Base-by-base conservation (phyloP, 2,888 invertebrate species). In the Ecliptopera silaceata region DNA sequence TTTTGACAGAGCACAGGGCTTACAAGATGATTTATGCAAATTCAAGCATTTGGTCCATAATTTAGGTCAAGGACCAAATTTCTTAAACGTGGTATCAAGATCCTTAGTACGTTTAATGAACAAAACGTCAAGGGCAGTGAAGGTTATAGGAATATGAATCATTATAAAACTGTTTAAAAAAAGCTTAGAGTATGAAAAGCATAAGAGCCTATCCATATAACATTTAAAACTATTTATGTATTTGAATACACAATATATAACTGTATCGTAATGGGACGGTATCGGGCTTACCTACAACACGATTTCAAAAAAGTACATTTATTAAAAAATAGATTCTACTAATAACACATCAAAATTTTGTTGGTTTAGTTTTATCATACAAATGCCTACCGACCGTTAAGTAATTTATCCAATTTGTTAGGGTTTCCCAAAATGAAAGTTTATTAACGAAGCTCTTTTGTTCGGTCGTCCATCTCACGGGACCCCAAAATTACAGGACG, bases 391-490 rank as follows among this genome's bases (percentile, higher is more conserved):
- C 13, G 41, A 18, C 17, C 22, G 2, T 46, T 52, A 46, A 42
- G 42, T 57, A 52, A 59, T 55, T 55, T 55, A 55, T 39, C 52
- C 49, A 47, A 43, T 55, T 59, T 49, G 47, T 46, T 51, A 55
- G 41, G 49, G 44, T 57, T 52, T 50, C 45, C 31, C 31, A 15
- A 50, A 56, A 60, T 39, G 54, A 57, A 63, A 63, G 38, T 57
- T 57, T 52, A 48, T 56, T 57, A 54, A 59, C 47, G 51, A 62
- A 47, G 41, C 42, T 54, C 51, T 41, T 56, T 61, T 59, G 45
- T 52, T 36, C 49, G 31, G 29, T 41, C 36, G 44, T 44, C 48
- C 46, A 32, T 56, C 53, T 54, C 42, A 6, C 15, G 26, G 47
- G 43, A 52, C 22, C 29, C 22, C 32, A 47, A 51, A 45, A 39